A percentile compares a stretch with the other conserved stretches of the same genome.
Evolutionary conservation across 2,113 vertebrate genomes (phyloP).

Genomic region (Nyctereutes procyonoides): DNA sequence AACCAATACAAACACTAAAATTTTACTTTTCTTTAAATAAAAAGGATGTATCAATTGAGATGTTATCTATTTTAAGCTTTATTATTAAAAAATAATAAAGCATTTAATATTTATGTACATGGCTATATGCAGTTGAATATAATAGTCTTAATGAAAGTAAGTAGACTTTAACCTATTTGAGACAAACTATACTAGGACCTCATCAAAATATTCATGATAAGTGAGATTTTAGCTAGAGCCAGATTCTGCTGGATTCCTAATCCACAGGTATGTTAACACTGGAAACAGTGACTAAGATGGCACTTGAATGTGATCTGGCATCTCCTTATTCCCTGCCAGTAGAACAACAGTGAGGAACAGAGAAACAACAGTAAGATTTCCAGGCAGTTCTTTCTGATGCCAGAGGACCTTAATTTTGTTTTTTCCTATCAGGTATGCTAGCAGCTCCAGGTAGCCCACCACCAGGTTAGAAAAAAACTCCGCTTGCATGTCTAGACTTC

Average conservation of each 20-base stretch:
- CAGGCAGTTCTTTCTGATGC: background rate
- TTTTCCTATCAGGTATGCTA: background rate
- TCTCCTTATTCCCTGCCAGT: background rate
- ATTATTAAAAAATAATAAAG: background rate
- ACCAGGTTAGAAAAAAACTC: background rate
- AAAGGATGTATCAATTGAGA: background rate
- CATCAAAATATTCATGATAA: background rate
- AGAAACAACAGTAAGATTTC: background rate
- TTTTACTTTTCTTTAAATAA: constrained; percentile 35
- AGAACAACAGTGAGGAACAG: too few species aligned
- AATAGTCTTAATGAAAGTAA: background rate
- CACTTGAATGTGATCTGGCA: background rate
- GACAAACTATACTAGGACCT: background rate
- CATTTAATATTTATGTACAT: background rate
- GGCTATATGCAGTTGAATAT: background rate
- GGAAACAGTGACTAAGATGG: background rate
- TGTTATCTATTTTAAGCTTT: background rate
- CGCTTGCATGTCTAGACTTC: background rate
- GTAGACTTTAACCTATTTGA: background rate
- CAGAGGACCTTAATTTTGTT: background rate
- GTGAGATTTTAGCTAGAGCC: background rate
- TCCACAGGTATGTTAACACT: background rate
- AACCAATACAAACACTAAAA: constrained; percentile 5
- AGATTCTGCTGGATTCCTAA: background rate
- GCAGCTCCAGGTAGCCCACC: background rate